phyloP scores from a whole-genome alignment of 2,888 invertebrate genomes.

The Eurytoma californica region DNA sequence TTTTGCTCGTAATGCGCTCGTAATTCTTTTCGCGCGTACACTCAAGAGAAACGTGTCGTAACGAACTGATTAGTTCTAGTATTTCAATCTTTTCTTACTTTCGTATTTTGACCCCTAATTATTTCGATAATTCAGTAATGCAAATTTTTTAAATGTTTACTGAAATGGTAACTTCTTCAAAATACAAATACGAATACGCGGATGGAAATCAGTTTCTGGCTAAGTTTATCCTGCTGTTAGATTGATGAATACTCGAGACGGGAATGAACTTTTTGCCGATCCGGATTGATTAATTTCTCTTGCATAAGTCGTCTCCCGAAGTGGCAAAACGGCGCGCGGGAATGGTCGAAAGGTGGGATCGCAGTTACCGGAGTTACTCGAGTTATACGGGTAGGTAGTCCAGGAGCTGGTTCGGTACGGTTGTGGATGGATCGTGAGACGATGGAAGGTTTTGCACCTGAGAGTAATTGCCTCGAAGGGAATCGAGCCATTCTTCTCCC shows the following conservation, averaged over 20 bases:
- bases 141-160: no score
- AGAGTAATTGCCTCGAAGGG: constrained; percentile 48
- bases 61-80: no score
- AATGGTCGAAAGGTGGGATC: not conserved
- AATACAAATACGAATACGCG: not conserved
- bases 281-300: constrained; percentile 28
- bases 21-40: not conserved
- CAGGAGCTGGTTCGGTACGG: constrained; percentile 13
- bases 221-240: no score
- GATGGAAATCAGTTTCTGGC: no score
- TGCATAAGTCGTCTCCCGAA: constrained; percentile 10
- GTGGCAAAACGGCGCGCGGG: not conserved
- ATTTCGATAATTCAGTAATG: not conserved
- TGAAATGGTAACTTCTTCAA: not conserved
- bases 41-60: not conserved
- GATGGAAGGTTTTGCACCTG: constrained; percentile 47
- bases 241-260: no score
- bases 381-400: constrained; percentile 28
- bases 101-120: no score
- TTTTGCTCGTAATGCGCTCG: not conserved
- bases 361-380: constrained; percentile 38
- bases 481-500: constrained; percentile 12
- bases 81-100: no score
- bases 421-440: not conserved
- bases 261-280: not conserved